These are phyloP conservation scores for Hylia prasina DNA, from an alignment of 2,113 vertebrate genomes.

Conservation along the genomic window DNA sequence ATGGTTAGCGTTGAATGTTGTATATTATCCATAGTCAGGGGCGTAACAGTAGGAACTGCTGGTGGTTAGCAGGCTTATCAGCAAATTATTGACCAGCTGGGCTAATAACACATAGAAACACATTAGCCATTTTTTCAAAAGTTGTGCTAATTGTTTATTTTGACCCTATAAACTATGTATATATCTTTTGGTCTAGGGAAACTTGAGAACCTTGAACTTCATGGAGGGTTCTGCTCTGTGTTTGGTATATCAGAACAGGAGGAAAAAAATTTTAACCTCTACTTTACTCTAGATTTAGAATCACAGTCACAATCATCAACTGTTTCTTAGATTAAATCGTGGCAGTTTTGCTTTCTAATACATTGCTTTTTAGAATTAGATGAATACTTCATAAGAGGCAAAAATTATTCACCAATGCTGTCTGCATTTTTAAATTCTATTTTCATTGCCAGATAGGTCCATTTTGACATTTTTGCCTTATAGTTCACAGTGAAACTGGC, in stretches of 20 bases:
- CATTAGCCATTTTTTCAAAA: not conserved
- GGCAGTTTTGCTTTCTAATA: not conserved
- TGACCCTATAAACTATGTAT: not conserved
- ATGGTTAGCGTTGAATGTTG: not conserved
- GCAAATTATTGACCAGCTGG: not conserved
- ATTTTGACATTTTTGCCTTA: not conserved
- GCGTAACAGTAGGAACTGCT: not conserved
- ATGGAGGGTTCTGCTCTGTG: not conserved
- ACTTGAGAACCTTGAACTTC: not conserved
- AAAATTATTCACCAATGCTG: not conserved
- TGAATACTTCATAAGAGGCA: not conserved
- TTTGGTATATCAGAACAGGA: not conserved
- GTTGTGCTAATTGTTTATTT: not conserved
- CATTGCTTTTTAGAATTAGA: not conserved
- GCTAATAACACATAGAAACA: not conserved
- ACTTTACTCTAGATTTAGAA: not conserved
- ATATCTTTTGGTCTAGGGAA: not conserved
- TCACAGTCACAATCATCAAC: not conserved
- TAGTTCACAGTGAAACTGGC: not conserved
- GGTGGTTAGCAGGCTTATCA: not conserved
- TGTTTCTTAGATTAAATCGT: not conserved
- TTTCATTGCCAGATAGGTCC: not conserved
- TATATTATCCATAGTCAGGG: not conserved
- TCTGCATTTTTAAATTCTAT: not conserved
- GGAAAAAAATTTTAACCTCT: not conserved